Evolutionary conservation across 2,888 invertebrate species (phyloP).

Genomic region (Meteorus cinctellus): DNA sequence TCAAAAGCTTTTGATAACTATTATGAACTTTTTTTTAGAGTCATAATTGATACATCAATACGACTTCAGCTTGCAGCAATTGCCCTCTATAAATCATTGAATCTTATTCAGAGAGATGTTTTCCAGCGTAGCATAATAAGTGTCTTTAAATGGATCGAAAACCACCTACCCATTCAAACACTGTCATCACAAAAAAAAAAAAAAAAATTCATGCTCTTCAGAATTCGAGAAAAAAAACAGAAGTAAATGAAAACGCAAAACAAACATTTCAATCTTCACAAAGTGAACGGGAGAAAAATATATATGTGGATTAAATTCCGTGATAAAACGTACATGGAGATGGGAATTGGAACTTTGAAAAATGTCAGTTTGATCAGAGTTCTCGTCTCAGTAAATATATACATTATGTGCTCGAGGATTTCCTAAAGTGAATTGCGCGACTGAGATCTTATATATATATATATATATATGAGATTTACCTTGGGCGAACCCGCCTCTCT

Average conservation of each 20-base stretch:
- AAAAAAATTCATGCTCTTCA: too few relatives aligned
- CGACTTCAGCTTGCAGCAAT: too few relatives aligned
- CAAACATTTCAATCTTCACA: background rate
- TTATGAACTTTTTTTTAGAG: too few relatives aligned
- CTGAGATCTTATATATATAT: background rate
- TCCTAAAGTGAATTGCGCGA: background rate
- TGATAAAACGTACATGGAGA: background rate
- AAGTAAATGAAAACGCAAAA: background rate
- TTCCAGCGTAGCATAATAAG: too few relatives aligned
- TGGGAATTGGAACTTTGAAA: conserved; percentile 13
- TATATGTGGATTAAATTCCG: background rate
- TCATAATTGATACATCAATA: too few relatives aligned
- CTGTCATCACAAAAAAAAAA: too few relatives aligned
- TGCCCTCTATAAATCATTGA: too few relatives aligned
- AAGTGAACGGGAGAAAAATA: background rate
- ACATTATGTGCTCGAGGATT: conserved; percentile 18
- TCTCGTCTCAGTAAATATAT: background rate
- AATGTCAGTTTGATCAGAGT: conserved; percentile 22
- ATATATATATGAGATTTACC: conserved; percentile 76
- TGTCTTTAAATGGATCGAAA: too few relatives aligned
- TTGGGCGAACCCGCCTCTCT: conserved; percentile 91
- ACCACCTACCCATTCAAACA: too few relatives aligned
- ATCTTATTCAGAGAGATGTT: too few relatives aligned
- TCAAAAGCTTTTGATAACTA: too few relatives aligned
- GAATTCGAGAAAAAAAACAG: too few relatives aligned